phyloP scores from a whole-genome alignment of 2,888 invertebrate genomes.

The Pharmacophagus antenor region DNA sequence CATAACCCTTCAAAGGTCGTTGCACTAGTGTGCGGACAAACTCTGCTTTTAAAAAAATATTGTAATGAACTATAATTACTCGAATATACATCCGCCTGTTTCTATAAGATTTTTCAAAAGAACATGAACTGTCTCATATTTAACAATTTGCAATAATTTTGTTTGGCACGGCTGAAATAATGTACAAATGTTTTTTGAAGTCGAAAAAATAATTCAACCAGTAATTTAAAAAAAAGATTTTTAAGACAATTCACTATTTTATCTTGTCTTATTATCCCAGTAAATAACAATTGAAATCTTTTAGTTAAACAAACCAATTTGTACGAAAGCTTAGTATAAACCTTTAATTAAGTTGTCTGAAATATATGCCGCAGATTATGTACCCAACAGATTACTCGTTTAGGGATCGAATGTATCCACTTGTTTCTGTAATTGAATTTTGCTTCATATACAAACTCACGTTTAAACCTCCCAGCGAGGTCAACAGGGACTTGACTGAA shows the following conservation, averaged over 20 bases:
- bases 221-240: too few relatives aligned
- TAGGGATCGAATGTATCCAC: constrained; percentile 4
- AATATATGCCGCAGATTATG: constrained; percentile 12
- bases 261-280: constrained; percentile 6
- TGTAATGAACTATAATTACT: too few relatives aligned
- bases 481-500: constrained; percentile 1
- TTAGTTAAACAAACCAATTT: constrained; percentile 18
- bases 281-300: constrained; percentile 13
- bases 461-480: neutral
- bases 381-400: constrained; percentile 5
- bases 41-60: neutral
- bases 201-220: too few relatives aligned
- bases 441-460: neutral
- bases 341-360: constrained; percentile 16
- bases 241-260: neutral
- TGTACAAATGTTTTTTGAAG: too few relatives aligned
- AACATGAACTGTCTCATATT: too few relatives aligned
- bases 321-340: constrained; percentile 13
- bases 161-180: too few relatives aligned
- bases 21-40: neutral
- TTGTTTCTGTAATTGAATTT: constrained; percentile 1
- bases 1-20: neutral
- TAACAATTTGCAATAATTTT: too few relatives aligned
- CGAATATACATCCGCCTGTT: too few relatives aligned
- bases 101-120: too few relatives aligned